A percentile compares a stretch with the other conserved stretches of the same genome.
phyloP scores from a whole-genome alignment of 1,140 invertebrate species.

The Drosophila nannoptera region DNA sequence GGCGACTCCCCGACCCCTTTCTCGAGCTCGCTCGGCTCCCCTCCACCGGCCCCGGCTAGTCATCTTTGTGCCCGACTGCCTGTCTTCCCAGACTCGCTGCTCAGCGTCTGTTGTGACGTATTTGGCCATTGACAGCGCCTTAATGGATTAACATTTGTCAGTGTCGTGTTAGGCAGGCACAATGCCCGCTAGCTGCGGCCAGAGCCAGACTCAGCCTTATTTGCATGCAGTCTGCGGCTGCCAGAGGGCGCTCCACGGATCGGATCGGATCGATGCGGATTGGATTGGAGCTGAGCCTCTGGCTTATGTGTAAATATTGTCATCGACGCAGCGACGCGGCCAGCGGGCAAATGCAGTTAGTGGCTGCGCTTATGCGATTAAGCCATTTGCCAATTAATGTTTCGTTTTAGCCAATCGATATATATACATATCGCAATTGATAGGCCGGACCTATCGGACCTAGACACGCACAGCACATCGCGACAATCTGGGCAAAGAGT shows the following conservation, averaged over 20 bases:
- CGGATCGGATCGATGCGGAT: neutral
- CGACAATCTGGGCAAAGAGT: too few species aligned
- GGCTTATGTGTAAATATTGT: slow-evolving; percentile 35
- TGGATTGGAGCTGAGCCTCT: slow-evolving; percentile 6
- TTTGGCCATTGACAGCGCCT: slow-evolving; percentile 78
- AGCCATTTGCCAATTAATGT: neutral
- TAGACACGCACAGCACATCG: too few species aligned
- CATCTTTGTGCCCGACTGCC: neutral
- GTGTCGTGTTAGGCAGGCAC: slow-evolving; percentile 73
- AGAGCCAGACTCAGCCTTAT: slow-evolving; percentile 25
- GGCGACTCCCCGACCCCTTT: too few species aligned
- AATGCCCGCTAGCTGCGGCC: slow-evolving; percentile 50
- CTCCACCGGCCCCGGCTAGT: too few species aligned
- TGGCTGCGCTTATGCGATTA: neutral
- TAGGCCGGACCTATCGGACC: too few species aligned
- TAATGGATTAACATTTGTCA: slow-evolving; percentile 79
- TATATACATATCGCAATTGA: too few species aligned
- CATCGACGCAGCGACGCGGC: slow-evolving; percentile 19
- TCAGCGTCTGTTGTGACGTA: slow-evolving; percentile 64
- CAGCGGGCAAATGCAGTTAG: neutral
- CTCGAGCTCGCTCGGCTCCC: too few species aligned
- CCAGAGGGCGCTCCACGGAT: neutral
- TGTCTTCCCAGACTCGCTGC: neutral
- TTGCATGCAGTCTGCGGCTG: slow-evolving; percentile 28
- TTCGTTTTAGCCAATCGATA: neutral